A percentile compares a stretch with the other conserved stretches of the same genome.
These are phyloP conservation scores for Coturnix japonica DNA, from an alignment of 2,113 vertebrate species.

Conservation along the genomic window DNA sequence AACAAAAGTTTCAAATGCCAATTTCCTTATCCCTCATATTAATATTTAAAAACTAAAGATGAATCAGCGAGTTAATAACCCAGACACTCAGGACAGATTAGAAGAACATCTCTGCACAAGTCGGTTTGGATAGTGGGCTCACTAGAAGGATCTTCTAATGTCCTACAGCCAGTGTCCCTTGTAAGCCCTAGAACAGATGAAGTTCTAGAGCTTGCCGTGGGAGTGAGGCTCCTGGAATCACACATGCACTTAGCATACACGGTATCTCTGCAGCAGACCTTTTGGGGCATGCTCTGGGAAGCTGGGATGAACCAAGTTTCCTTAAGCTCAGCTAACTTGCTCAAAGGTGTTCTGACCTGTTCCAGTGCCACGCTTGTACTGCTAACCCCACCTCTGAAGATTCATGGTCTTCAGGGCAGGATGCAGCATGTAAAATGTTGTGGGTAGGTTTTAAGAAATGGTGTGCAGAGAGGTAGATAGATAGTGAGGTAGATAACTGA, in stretches of 20 bases:
- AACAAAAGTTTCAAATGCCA: slow-evolving; percentile 13
- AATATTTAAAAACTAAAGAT: slow-evolving; percentile 35
- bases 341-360: not conserved
- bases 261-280: not conserved
- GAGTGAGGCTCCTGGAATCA: not conserved
- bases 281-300: not conserved
- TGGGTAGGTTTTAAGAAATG: not conserved
- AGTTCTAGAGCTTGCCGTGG: not conserved
- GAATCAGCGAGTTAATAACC: not conserved
- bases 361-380: not conserved
- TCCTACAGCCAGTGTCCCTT: not conserved
- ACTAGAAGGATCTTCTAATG: not conserved
- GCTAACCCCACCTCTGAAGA: not conserved
- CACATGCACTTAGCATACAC: not conserved
- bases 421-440: not conserved
- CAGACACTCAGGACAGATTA: not conserved
- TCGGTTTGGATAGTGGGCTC: not conserved
- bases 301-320: not conserved
- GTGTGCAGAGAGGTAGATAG: not conserved
- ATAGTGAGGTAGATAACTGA: not conserved
- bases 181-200: not conserved
- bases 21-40: slow-evolving; percentile 8
- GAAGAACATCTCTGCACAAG: not conserved
- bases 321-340: not conserved
- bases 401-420: not conserved